phyloP scores from a whole-genome alignment of 2,113 vertebrate species.

The Sialia sialis region DNA sequence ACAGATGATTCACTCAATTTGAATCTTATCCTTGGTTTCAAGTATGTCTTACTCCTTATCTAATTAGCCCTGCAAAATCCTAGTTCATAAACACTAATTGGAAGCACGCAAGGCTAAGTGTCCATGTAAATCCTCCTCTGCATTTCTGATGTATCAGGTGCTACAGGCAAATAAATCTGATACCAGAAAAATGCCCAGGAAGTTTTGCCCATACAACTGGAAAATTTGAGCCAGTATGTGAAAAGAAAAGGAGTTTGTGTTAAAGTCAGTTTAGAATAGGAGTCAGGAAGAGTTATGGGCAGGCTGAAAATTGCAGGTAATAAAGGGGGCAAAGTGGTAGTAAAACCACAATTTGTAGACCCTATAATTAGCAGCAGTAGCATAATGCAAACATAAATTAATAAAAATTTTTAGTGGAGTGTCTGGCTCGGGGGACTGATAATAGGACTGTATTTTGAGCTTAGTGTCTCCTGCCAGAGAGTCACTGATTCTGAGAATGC shows the following conservation, averaged over 20 bases:
- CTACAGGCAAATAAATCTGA: not conserved
- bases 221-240: not conserved
- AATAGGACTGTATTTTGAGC: not conserved
- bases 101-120: not conserved
- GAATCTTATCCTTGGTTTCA: constrained; percentile 1
- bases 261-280: not conserved
- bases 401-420: not conserved
- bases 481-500: not conserved
- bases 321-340: not conserved
- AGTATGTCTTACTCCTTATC: not conserved
- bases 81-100: not conserved
- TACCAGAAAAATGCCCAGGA: not conserved
- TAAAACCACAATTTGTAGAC: not conserved
- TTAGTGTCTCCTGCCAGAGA: not conserved
- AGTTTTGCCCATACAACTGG: not conserved
- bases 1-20: not conserved
- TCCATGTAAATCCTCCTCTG: not conserved
- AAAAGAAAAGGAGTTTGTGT: not conserved
- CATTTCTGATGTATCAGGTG: not conserved
- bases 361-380: not conserved
- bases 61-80: constrained; percentile 16
- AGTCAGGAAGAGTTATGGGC: not conserved
- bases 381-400: constrained; percentile 11
- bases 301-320: not conserved
- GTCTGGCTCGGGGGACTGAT: not conserved